Evolutionary conservation across 2,888 invertebrate genomes (phyloP).

Genomic region (Drepanosiphum platanoidis): DNA sequence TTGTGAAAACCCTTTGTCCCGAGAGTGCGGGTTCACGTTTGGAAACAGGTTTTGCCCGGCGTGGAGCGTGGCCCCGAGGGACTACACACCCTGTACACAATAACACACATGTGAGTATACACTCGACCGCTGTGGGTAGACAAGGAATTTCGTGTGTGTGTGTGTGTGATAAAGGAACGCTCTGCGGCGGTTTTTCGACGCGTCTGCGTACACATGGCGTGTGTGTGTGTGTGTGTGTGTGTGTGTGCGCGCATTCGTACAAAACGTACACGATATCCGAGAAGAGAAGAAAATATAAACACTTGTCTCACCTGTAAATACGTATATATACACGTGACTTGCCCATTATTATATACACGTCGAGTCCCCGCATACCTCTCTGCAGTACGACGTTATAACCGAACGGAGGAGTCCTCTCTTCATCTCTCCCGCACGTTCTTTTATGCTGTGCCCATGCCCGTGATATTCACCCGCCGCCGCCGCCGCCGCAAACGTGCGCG

Average conservation of each 20-base stretch:
- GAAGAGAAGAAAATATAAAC: not conserved
- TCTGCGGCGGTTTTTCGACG: not conserved
- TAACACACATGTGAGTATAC: no score
- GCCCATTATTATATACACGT: not conserved
- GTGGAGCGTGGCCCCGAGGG: no score
- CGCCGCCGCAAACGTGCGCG: no score
- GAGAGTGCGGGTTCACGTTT: no score
- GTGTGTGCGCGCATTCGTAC: not conserved
- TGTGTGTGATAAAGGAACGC: not conserved
- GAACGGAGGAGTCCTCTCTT: not conserved
- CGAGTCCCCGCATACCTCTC: not conserved
- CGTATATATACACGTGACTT: not conserved
- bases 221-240: no score
- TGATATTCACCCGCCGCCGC: not conserved
- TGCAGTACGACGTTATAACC: no score
- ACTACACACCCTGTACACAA: no score
- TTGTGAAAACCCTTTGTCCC: no score
- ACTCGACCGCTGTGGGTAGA: no score
- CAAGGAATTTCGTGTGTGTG: not conserved
- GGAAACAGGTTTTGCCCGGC: no score
- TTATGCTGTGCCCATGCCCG: no score
- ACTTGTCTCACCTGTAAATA: constrained; percentile 10
- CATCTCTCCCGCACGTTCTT: not conserved
- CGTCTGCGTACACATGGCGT: not conserved
- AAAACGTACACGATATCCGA: not conserved